These are phyloP conservation scores for Argyresthia goedartella DNA, from an alignment of 2,888 invertebrate species.

Conservation along the genomic window DNA sequence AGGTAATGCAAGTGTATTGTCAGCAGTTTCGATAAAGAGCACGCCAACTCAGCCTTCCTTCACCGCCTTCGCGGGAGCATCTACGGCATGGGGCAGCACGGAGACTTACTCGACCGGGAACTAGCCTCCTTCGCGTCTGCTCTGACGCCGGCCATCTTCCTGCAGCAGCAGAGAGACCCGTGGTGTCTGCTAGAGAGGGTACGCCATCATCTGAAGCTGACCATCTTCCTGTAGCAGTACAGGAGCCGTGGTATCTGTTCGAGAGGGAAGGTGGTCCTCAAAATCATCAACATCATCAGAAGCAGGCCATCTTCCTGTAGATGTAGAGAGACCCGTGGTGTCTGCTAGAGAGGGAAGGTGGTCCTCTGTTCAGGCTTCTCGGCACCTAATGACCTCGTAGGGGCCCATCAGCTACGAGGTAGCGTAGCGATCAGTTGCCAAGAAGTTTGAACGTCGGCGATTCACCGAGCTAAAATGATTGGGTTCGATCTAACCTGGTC, in stretches of 20 bases:
- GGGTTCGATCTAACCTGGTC: too few species aligned
- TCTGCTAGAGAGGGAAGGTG: constrained; percentile 46
- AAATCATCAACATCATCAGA: too few species aligned
- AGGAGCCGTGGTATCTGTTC: constrained; percentile 49
- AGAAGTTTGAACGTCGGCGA: too few species aligned
- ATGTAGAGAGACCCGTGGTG: constrained; percentile 54
- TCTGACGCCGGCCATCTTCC: constrained; percentile 42
- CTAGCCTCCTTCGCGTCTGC: constrained; percentile 46
- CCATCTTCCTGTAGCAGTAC: too few species aligned
- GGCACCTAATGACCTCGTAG: too few species aligned
- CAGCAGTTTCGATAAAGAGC: constrained; percentile 46
- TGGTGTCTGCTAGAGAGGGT: constrained; percentile 57
- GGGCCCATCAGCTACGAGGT: too few species aligned
- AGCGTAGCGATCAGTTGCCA: too few species aligned
- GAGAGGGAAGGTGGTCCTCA: too few species aligned
- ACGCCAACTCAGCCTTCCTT: constrained; percentile 42
- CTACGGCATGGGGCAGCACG: constrained; percentile 39
- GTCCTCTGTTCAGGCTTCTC: too few species aligned
- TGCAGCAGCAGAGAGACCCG: constrained; percentile 46
- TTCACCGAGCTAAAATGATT: too few species aligned
- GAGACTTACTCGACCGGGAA: constrained; percentile 41
- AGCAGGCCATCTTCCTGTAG: constrained; percentile 45
- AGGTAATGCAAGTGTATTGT: not conserved
- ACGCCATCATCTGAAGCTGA: constrained; percentile 9
- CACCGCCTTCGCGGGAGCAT: constrained; percentile 44